A percentile compares a stretch with the other conserved stretches of the same genome.
Evolutionary conservation across 2,797 vertebrate genomes (phyloP).

Genomic region (Channa striata): DNA sequence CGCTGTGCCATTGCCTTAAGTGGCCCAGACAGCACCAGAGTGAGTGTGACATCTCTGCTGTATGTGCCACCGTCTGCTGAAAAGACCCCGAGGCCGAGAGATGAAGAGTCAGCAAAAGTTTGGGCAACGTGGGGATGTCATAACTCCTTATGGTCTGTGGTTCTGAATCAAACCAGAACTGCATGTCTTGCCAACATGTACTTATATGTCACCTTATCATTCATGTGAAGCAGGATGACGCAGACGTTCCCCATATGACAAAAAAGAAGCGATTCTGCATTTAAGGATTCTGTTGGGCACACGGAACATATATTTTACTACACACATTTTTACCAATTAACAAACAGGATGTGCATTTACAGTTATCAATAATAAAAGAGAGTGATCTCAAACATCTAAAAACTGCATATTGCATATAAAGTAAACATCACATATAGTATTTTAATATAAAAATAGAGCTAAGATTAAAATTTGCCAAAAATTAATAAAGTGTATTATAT

Average conservation of each 20-base stretch:
- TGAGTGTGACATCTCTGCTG: slow-evolving; percentile 63
- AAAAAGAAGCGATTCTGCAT: not conserved
- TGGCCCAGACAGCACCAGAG: slow-evolving; percentile 59
- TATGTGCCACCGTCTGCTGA: slow-evolving; percentile 49
- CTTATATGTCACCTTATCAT: not conserved
- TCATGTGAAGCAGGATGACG: slow-evolving; percentile 7
- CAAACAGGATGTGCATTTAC: too few species aligned
- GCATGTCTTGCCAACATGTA: slow-evolving; percentile 16
- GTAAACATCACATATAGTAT: too few species aligned
- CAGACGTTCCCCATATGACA: not conserved
- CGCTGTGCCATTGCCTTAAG: slow-evolving; percentile 42
- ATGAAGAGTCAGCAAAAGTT: slow-evolving; percentile 63
- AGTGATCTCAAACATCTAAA: too few species aligned
- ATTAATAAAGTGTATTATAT: too few species aligned
- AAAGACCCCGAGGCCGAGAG: slow-evolving; percentile 54
- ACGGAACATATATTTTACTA: not conserved
- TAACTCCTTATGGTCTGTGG: slow-evolving; percentile 28
- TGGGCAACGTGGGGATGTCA: slow-evolving; percentile 24
- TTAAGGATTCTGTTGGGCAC: not conserved
- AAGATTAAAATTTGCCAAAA: too few species aligned
- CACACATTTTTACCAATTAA: too few species aligned
- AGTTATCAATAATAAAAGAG: too few species aligned
- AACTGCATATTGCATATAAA: too few species aligned
- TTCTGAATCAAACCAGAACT: slow-evolving; percentile 16
- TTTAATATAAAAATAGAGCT: too few species aligned